Evolutionary conservation across 2,888 invertebrate genomes (phyloP).

Genomic region (Tiliacea citrago): DNA sequence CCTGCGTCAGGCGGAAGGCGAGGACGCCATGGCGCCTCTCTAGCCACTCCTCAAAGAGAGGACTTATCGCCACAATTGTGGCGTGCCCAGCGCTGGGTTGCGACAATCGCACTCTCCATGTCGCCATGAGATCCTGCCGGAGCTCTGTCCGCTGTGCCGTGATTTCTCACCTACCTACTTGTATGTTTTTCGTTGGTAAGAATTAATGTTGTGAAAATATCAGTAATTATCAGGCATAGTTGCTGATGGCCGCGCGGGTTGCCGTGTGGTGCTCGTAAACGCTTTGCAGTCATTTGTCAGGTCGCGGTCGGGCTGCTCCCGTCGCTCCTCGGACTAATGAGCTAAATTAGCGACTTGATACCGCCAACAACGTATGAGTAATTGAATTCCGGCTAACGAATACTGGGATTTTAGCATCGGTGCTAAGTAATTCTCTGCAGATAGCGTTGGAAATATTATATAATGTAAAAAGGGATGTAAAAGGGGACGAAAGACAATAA

Average conservation of each 20-base stretch:
- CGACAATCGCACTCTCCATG: no score
- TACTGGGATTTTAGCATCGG: not conserved
- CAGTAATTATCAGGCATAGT: not conserved
- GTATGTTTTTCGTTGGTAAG: not conserved
- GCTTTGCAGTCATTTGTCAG: slow-evolving; percentile 24
- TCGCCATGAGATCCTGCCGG: no score
- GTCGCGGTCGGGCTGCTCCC: not conserved
- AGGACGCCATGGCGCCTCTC: no score
- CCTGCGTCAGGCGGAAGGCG: no score
- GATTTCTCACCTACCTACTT: no score
- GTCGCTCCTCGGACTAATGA: slow-evolving; percentile 59
- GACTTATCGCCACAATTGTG: no score
- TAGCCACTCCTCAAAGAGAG: no score
- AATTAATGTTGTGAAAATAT: not conserved
- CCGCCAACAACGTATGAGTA: slow-evolving; percentile 32
- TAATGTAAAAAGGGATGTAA: not conserved
- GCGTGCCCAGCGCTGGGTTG: no score
- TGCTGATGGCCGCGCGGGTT: slow-evolving; percentile 1
- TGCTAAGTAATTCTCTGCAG: not conserved
- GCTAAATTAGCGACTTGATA: slow-evolving; percentile 54
- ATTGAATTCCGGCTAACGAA: slow-evolving; percentile 13
- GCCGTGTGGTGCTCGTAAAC: not conserved
- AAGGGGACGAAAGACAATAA: not conserved
- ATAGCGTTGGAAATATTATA: not conserved
- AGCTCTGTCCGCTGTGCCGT: no score